Base-by-base conservation (phyloP, 1,140 invertebrate species). In the Ephestia elutella region DNA sequence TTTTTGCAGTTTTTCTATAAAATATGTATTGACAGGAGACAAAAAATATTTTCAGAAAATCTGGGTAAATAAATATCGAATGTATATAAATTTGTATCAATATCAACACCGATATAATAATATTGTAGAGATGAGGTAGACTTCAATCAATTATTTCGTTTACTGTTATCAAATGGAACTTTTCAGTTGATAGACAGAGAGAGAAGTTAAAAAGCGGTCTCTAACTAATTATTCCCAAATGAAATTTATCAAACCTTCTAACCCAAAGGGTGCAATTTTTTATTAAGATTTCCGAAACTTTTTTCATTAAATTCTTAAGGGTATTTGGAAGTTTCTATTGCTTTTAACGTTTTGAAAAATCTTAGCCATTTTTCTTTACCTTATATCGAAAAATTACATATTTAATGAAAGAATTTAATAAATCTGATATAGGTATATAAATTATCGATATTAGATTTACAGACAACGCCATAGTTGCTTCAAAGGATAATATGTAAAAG, bases 291-390 rank as follows among this genome's bases (percentile, higher is more conserved):
- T 69, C 62, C 51, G 58, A 50, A 78, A 78, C 62, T 78, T 78
- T 78, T 73, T 78, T 78, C 71, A 78, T 78, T 78, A 78, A 73
- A 75, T 71, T 68, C 70, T 64, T 57, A 50, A 60, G 71, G 73
- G 71, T 69, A 69, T 78, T 75, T 65, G 66, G 51, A 63, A 70
- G 67, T 75, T 73, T 58, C 60, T 68, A 53, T 60, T 57, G 48
- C 61, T 66, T 67, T 74, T 65, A 75, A 64, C 61, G 65, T 59
- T 49, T 63, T 61, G 38, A 56, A 66, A 73, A 66, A 61, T 60
- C 64, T 67, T 73, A 71, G 25, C 55, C 59, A 56, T 68, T 68
- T 64, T 71, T 68, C 61, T 35, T 58, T 35, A 20, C 60, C 38
- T 62, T 51, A 61, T 60, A 32, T 57, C 49, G 49, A 66, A 35